Evolutionary conservation across 2,888 invertebrate genomes (phyloP).

Genomic region (Sphecodes monilicornis): DNA sequence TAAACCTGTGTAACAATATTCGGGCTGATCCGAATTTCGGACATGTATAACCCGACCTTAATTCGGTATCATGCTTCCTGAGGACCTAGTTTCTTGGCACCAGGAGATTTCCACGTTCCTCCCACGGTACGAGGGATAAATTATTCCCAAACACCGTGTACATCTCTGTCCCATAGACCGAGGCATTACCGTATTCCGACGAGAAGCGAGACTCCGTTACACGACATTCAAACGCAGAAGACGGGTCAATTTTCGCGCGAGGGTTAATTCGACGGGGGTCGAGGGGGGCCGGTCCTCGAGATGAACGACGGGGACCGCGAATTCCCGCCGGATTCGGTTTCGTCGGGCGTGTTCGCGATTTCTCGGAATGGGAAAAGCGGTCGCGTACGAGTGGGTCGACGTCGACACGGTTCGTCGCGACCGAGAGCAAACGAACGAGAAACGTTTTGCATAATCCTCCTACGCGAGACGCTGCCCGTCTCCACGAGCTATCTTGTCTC

Average conservation of each 20-base stretch:
- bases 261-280: not conserved
- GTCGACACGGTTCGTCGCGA: conserved; percentile 11
- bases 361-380: conserved; percentile 17
- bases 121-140: too few species aligned
- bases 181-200: not conserved
- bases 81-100: too few species aligned
- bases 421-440: conserved; percentile 4
- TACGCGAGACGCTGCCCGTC: conserved; percentile 43
- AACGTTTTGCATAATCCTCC: conserved; percentile 62
- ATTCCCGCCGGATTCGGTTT: conserved; percentile 10
- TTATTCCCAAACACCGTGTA: not conserved
- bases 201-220: not conserved
- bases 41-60: too few species aligned
- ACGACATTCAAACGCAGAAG: not conserved
- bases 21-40: too few species aligned
- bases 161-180: not conserved
- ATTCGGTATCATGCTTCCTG: too few species aligned
- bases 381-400: conserved; percentile 17
- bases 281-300: not conserved
- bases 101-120: too few species aligned
- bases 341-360: not conserved
- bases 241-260: conserved; percentile 7
- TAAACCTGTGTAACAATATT: too few species aligned
- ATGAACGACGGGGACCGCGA: not conserved
- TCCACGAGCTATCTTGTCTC: conserved; percentile 11